Conservation (phyloP, 2,888 invertebrate genomes). For the Nudaria mundana region DNA sequence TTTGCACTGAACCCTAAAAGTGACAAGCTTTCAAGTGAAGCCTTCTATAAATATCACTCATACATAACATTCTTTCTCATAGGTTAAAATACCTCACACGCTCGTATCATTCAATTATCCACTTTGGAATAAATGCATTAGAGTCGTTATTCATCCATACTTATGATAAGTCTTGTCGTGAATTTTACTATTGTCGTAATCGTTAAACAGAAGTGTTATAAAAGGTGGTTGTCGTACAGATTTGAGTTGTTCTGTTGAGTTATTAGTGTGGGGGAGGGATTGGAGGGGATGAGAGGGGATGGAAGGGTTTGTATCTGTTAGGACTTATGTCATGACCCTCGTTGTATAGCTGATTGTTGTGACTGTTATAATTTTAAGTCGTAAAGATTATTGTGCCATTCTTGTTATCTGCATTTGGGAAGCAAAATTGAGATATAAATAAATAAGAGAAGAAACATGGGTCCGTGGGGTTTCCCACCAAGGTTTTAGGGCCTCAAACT, state of each 20-base stretch:
- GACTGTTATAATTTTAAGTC: conserved; percentile 4
- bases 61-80: conserved; percentile 8
- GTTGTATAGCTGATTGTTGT: conserved; percentile 1
- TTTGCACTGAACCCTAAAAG: no score
- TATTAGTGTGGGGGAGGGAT: conserved; percentile 2
- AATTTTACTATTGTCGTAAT: conserved; percentile 39
- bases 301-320: conserved; percentile 7
- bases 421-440: background rate
- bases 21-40: background rate
- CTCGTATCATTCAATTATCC: conserved; percentile 8
- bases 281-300: no score
- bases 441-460: no score
- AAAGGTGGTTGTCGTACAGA: conserved; percentile 35
- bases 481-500: no score
- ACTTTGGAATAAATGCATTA: conserved; percentile 18
- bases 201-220: conserved; percentile 42
- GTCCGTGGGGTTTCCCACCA: no score
- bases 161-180: conserved; percentile 25
- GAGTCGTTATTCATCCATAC: conserved; percentile 21
- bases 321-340: conserved; percentile 3
- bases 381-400: conserved; percentile 1
- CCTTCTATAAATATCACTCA: conserved; percentile 4
- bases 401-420: background rate
- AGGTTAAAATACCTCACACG: conserved; percentile 2
- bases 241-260: conserved; percentile 25